These are phyloP conservation scores for Gymnoscopelus braueri DNA, from an alignment of 2,797 vertebrate species.

Conservation along the genomic window DNA sequence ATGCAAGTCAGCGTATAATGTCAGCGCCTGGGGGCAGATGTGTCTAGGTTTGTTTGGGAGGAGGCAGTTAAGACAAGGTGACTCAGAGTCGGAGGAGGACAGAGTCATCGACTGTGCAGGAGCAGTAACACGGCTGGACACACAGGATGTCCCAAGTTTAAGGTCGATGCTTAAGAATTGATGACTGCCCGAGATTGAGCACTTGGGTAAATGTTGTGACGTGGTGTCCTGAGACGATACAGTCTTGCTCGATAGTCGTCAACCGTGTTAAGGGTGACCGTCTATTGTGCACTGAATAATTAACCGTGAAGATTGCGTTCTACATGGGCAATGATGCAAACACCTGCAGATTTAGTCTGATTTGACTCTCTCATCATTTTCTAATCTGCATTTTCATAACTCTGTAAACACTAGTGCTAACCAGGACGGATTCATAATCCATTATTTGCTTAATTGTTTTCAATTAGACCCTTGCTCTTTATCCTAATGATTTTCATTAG, in stretches of 20 bases:
- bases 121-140: conserved; percentile 10
- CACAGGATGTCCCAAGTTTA: conserved; percentile 33
- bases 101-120: conserved; percentile 8
- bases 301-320: conserved; percentile 2
- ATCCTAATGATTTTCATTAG: conserved; percentile 48
- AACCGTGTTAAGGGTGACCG: conserved; percentile 1
- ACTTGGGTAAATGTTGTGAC: conserved; percentile 12
- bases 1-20: conserved; percentile 21
- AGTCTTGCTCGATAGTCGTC: conserved; percentile 14
- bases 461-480: conserved; percentile 61
- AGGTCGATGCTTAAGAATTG: conserved; percentile 40
- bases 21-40: conserved; percentile 20
- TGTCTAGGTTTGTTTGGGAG: conserved; percentile 34
- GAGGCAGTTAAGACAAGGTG: conserved; percentile 36
- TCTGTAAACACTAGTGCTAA: conserved; percentile 26
- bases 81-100: conserved; percentile 25
- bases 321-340: conserved; percentile 9
- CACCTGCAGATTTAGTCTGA: not conserved
- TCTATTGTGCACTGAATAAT: conserved; percentile 27
- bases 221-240: not conserved
- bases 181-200: conserved; percentile 29
- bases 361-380: not conserved
- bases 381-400: conserved; percentile 33
- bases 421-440: conserved; percentile 51
- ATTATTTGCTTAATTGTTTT: conserved; percentile 63